Percentiles rank a stretch among this genome's conserved stretches.
Conservation (phyloP, 2,797 vertebrate species). For the Chelmon rostratus region DNA sequence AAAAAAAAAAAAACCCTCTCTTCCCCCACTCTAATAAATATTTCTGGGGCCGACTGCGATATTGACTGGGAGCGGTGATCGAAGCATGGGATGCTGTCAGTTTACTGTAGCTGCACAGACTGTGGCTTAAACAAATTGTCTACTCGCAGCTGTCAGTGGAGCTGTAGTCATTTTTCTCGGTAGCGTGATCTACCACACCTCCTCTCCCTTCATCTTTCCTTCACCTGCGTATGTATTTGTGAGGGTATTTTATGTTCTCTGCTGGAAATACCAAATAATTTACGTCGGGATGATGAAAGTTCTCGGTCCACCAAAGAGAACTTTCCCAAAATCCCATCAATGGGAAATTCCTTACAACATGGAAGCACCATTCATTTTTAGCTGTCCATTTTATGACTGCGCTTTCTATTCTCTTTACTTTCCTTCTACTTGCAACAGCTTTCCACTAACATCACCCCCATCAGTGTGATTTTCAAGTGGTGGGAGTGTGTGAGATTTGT, state of each 20-base stretch:
- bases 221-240: neutral
- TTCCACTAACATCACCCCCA: conserved; percentile 23
- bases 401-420: conserved; percentile 31
- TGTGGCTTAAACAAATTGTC: conserved; percentile 64
- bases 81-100: conserved; percentile 69
- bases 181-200: conserved; percentile 24
- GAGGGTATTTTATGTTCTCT: neutral
- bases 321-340: conserved; percentile 8
- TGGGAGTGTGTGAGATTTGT: conserved; percentile 51
- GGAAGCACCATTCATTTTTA: conserved; percentile 18
- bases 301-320: neutral
- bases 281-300: neutral
- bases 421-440: conserved; percentile 16
- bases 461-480: conserved; percentile 47
- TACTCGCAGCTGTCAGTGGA: conserved; percentile 35
- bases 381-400: conserved; percentile 19
- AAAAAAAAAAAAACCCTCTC: conserved; percentile 9
- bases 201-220: conserved; percentile 18
- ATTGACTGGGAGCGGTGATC: conserved; percentile 70
- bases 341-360: conserved; percentile 22
- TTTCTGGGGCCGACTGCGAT: conserved; percentile 68
- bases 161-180: conserved; percentile 35
- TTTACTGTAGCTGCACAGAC: conserved; percentile 64
- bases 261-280: neutral
- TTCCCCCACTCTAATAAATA: conserved; percentile 72